Base-by-base conservation (phyloP, 2,888 invertebrate species). In the Tiliacea aurago region DNA sequence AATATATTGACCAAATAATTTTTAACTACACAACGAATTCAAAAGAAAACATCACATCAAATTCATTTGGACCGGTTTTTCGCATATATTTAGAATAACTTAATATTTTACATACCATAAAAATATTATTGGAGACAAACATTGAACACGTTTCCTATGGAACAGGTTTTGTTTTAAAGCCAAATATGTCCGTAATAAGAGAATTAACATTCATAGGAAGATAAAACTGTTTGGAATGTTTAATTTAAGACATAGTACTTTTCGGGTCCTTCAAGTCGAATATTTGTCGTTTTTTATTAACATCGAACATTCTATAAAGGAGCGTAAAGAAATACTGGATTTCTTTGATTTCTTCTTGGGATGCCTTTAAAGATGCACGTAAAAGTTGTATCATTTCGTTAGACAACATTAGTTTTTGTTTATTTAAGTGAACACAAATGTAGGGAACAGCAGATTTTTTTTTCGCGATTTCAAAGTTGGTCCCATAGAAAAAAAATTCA, bases 131-230 rank as follows among this genome's bases (percentile, higher is more conserved):
- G 5, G 11, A 15, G 15, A 37, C 3, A 53, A 65, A 53, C 18
- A 64, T 28, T 51, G 11, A 56, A 56, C 56, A 15, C 28, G 64
- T 65, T 71, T 28, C 1, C 0, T 53, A 49, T 13, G 15, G 2
- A 70, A 72, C 72, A 11, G 47, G 82, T 80, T 65, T 70, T 1
- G 82, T 80, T 65, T 70, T 1, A 28, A n/a, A 61, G 1, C 20
- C 15, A 61, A 51, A 23, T 37, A 41, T 10, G 0, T 23, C 11
- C 0, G 13, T 56, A 71, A 13, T 47, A 51, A 20, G n/a, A 23
- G n/a, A 45, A 55, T 62, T 70, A 18, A 51, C 7, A 62, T 65
- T n/a, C 45, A 47, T 73, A 11, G 15, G 7, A 13, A 53, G 4
- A 56, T 43, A 58, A 51, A 73, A 56, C 10, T 55, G 33, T 69